Evolutionary conservation across 1,140 invertebrate species (phyloP).

Genomic region (Hyles euphorbiae): DNA sequence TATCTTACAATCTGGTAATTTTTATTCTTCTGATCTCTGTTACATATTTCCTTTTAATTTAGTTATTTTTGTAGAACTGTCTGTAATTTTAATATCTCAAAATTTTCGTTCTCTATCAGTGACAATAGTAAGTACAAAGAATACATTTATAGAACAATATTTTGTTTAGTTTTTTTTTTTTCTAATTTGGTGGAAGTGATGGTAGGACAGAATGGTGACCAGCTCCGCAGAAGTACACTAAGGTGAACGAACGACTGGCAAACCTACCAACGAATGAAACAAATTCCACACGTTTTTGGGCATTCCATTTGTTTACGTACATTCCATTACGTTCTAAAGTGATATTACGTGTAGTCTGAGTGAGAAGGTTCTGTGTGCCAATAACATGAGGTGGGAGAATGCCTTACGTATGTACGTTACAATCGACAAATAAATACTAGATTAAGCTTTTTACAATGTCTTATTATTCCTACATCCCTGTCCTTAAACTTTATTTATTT

Average conservation of each 20-base stretch:
- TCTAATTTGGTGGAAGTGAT: too few species aligned
- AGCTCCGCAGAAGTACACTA: background rate
- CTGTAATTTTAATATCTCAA: too few species aligned
- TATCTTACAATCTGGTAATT: too few species aligned
- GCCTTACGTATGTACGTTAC: conserved; percentile 71
- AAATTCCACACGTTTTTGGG: conserved; percentile 31
- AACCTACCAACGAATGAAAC: conserved; percentile 33
- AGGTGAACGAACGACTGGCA: conserved; percentile 31
- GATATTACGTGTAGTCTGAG: conserved; percentile 47
- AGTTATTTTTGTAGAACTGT: too few species aligned
- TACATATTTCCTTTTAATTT: too few species aligned
- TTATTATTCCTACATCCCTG: conserved; percentile 5
- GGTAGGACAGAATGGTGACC: too few species aligned
- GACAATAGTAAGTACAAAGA: too few species aligned
- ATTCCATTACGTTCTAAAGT: conserved; percentile 54
- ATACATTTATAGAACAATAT: too few species aligned
- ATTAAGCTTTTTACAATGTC: conserved; percentile 64
- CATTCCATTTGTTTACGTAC: conserved; percentile 52
- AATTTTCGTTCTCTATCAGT: too few species aligned
- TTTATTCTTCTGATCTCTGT: too few species aligned
- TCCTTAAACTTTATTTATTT: background rate
- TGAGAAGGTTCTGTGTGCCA: conserved; percentile 66
- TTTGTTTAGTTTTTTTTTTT: too few species aligned
- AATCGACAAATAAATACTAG: conserved; percentile 71
- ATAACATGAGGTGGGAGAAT: conserved; percentile 60